Evolutionary conservation across 1,140 invertebrate species (phyloP).

Genomic region (Cotesia vestalis): DNA sequence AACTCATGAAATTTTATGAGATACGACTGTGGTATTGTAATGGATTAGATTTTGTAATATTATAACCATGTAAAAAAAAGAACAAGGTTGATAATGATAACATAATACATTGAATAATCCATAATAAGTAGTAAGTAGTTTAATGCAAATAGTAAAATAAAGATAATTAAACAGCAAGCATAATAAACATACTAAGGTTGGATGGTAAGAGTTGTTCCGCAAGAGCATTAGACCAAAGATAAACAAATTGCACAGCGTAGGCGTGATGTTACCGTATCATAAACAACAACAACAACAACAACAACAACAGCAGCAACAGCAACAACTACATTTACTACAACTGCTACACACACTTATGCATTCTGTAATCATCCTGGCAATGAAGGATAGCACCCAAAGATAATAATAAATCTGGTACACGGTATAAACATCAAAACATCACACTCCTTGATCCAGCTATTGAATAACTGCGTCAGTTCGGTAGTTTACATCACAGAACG

Average conservation of each 20-base stretch:
- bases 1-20: no score
- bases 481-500: slow-evolving; percentile 7
- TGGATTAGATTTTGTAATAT: no score
- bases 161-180: neutral
- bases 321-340: neutral
- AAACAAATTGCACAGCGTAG: slow-evolving; percentile 27
- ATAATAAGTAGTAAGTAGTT: neutral
- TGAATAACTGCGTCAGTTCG: slow-evolving; percentile 7
- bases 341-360: slow-evolving; percentile 10
- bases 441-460: no score
- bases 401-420: slow-evolving; percentile 4
- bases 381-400: slow-evolving; percentile 29
- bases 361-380: slow-evolving; percentile 12
- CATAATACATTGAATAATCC: no score
- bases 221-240: slow-evolving; percentile 25
- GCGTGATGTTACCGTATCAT: slow-evolving; percentile 23
- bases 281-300: no score
- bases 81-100: no score
- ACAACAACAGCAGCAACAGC: no score
- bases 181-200: neutral
- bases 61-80: no score
- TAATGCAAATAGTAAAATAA: neutral
- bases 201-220: slow-evolving; percentile 11
- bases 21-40: no score
- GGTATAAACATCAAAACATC: neutral